Evolutionary conservation across 2,113 vertebrate species (phyloP).

Genomic region (Phrynocephalus versicolor): DNA sequence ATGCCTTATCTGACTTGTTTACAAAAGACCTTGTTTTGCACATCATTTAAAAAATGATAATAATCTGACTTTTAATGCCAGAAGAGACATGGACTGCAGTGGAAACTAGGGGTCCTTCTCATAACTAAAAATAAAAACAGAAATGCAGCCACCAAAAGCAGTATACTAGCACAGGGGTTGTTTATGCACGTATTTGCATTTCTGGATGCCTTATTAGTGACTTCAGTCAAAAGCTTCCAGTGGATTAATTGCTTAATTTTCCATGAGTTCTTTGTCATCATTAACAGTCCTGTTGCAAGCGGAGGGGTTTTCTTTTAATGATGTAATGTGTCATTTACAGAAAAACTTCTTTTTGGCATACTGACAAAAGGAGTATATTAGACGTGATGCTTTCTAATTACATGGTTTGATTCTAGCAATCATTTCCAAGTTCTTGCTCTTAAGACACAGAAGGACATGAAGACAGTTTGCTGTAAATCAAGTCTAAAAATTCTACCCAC

Average conservation of each 20-base stretch:
- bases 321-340: conserved; percentile 67
- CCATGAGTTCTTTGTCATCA: conserved; percentile 67
- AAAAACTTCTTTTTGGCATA: conserved; percentile 64
- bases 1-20: conserved; percentile 39
- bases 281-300: conserved; percentile 60
- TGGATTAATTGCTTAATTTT: conserved; percentile 70
- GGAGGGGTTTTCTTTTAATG: conserved; percentile 34
- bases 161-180: conserved; percentile 54
- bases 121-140: conserved; percentile 24
- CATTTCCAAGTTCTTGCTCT: conserved; percentile 67
- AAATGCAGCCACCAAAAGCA: conserved; percentile 18
- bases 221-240: conserved; percentile 61
- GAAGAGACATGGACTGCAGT: conserved; percentile 30
- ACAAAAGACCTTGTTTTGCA: too few relatives aligned
- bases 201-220: conserved; percentile 52
- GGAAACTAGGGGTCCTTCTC: conserved; percentile 3
- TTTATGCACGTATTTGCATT: conserved; percentile 61
- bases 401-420: conserved; percentile 63
- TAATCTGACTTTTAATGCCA: conserved; percentile 17
- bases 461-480: conserved; percentile 33
- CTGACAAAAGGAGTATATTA: conserved; percentile 65
- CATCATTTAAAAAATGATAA: too few relatives aligned
- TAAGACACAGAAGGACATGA: conserved; percentile 41
- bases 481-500: conserved; percentile 26
- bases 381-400: conserved; percentile 68